Base-by-base conservation (phyloP, 1,140 invertebrate species). In the Pseudomyrmex flavicornis region DNA sequence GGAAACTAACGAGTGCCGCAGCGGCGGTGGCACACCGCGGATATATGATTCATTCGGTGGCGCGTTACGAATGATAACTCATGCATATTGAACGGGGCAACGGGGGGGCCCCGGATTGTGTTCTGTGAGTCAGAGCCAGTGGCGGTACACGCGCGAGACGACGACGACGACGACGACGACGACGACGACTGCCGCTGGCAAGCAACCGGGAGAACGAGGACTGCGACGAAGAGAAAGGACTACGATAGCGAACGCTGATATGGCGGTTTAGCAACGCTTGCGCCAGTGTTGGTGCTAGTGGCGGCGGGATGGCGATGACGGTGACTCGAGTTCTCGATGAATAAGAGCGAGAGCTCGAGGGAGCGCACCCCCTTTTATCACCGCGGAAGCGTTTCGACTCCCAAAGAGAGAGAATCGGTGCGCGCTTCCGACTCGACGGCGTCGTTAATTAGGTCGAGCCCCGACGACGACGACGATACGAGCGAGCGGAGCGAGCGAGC, bases 1-100 rank as follows among this genome's bases (percentile, higher is more conserved):
- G 74, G 54, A 54, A 35, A 70, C 70, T 80, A 80, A 80, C 66
- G 76, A 80, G 66, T 72, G 20, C 54, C 76, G 52, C n/a, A 44
- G 52, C 54, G 62, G 61, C 26, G 9, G 50, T 22, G 46, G 17
- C 20, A 48, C 74, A 48, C 46, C 35, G 8, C 54, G 63, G 75
- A 76, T 72, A 80, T 85, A 87, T 85, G 84, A 87, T 87, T 87
- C 77, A 87, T 85, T 85, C 85, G 66, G 62, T 58, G 15, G 61
- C 52, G 83, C 73, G 83, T 83, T 87, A 72, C 26, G 66, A 87
- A 85, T 87, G 85, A 82, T 87, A 87, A 87, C 85, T 87, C 85
- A 85, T 87, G 77, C 83, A 85, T 87, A 87, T 85, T 83, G 77
- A 87, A 87, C 82, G 75, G 59, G 46, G 26, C 62, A 66, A 13